These are phyloP conservation scores for Trilocha varians DNA, from an alignment of 2,888 invertebrate species.

Conservation along the genomic window DNA sequence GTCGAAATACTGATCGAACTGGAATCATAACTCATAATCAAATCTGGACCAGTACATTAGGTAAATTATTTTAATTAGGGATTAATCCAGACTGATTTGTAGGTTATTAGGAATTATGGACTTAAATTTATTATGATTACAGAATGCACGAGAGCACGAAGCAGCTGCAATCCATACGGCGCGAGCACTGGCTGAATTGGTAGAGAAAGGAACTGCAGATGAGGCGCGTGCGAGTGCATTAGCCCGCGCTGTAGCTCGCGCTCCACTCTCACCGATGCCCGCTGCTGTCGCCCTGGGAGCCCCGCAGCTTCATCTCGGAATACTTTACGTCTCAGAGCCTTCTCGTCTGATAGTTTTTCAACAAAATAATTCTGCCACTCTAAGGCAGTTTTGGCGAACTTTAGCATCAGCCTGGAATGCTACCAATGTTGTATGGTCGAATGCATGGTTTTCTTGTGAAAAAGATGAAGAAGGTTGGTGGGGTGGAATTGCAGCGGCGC, in stretches of 20 bases:
- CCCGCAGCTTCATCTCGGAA: slow-evolving; percentile 63
- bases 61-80: background rate
- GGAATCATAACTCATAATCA: background rate
- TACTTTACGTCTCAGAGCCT: slow-evolving; percentile 57
- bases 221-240: slow-evolving; percentile 52
- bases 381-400: slow-evolving; percentile 71
- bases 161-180: slow-evolving; percentile 57
- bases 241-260: slow-evolving; percentile 56
- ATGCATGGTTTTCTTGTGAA: slow-evolving; percentile 64
- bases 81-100: background rate
- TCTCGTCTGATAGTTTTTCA: slow-evolving; percentile 56
- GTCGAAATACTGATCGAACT: background rate
- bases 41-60: background rate
- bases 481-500: slow-evolving; percentile 62
- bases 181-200: slow-evolving; percentile 59
- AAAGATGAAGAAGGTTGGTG: slow-evolving; percentile 48
- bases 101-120: background rate
- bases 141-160: slow-evolving; percentile 61
- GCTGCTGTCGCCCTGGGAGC: slow-evolving; percentile 65
- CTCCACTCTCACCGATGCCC: slow-evolving; percentile 50
- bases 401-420: slow-evolving; percentile 67
- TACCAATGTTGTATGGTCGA: slow-evolving; percentile 57
- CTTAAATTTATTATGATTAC: slow-evolving; percentile 5
- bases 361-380: slow-evolving; percentile 61
- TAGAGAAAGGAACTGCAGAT: slow-evolving; percentile 54